Percentiles rank a stretch among this genome's conserved stretches.
Conservation (phyloP, 2,888 invertebrate genomes). For the Ichneumoninae sp. region DNA sequence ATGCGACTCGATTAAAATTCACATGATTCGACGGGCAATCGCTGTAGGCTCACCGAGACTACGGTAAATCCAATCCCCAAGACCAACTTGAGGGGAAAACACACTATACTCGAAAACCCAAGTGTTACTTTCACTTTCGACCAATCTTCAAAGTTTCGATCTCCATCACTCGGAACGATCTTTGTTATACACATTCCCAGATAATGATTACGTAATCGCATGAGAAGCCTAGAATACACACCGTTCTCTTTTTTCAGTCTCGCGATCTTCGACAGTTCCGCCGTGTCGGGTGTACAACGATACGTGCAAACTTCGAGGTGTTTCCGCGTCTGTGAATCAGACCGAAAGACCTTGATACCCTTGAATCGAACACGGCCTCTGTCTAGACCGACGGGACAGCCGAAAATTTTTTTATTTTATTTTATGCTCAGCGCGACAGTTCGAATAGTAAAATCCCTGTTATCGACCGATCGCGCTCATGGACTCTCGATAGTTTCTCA, state of each 20-base stretch:
- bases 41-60: background rate
- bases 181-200: background rate
- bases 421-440: background rate
- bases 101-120: background rate
- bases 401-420: slow-evolving; percentile 7
- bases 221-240: background rate
- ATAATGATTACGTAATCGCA: background rate
- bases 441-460: background rate
- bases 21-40: slow-evolving; percentile 5
- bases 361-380: slow-evolving; percentile 66
- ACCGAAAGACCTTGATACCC: slow-evolving; percentile 67
- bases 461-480: background rate
- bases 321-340: slow-evolving; percentile 41
- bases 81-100: background rate
- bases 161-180: slow-evolving; percentile 19
- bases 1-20: slow-evolving; percentile 50
- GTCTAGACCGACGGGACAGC: slow-evolving; percentile 59
- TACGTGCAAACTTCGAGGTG: slow-evolving; percentile 1
- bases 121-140: slow-evolving; percentile 45
- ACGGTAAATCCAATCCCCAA: background rate
- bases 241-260: slow-evolving; percentile 10
- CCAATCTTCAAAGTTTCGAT: slow-evolving; percentile 12
- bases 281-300: background rate
- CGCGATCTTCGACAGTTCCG: background rate
- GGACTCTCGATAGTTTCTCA: background rate